phyloP scores from a whole-genome alignment of 2,113 vertebrate genomes.

The Phalacrocorax brasilianus region DNA sequence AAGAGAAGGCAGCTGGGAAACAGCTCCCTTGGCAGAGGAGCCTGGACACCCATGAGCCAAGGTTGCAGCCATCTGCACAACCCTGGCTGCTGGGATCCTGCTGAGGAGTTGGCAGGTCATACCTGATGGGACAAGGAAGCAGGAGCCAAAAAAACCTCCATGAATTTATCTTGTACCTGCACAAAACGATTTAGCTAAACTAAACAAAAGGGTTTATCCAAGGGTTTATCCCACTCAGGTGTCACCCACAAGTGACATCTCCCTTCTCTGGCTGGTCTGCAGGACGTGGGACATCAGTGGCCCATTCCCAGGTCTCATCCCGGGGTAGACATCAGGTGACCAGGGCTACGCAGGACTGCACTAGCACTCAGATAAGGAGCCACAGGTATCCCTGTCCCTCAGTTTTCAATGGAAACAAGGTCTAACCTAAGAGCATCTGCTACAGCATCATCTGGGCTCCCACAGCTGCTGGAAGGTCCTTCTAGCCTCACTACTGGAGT shows the following conservation, averaged over 20 bases:
- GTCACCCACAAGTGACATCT: not conserved
- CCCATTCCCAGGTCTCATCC: not conserved
- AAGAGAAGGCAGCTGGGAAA: not conserved
- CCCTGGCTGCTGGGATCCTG: fast-evolving
- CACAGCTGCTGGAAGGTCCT: not conserved
- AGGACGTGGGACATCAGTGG: not conserved
- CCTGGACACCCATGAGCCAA: fast-evolving
- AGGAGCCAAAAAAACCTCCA: not conserved
- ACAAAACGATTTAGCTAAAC: not conserved
- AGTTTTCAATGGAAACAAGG: not conserved
- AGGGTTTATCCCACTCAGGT: not conserved
- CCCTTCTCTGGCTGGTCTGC: not conserved
- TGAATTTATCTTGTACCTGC: not conserved
- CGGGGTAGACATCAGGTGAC: not conserved
- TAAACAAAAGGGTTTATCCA: not conserved
- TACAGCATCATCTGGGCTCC: not conserved
- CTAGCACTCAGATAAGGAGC: not conserved
- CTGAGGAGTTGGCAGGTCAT: not conserved
- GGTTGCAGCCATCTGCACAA: fast-evolving
- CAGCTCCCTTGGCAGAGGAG: fast-evolving
- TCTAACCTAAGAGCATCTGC: not conserved
- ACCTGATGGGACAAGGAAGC: fast-evolving
- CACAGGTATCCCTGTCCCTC: not conserved
- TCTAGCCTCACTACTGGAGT: not conserved
- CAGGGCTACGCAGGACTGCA: not conserved